phyloP scores from a whole-genome alignment of 2,888 invertebrate genomes.

The Eupithecia vulgata region DNA sequence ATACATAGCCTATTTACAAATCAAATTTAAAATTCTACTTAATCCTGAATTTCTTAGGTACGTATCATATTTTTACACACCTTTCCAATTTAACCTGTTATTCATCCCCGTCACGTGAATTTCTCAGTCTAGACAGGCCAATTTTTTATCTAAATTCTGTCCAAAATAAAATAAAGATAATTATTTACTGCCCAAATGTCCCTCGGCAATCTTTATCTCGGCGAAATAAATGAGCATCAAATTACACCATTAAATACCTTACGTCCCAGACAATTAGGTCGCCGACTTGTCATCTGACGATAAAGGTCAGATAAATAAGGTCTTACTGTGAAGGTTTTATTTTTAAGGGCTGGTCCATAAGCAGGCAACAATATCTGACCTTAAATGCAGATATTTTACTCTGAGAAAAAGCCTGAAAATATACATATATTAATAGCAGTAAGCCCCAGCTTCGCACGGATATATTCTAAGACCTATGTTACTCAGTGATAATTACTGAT shows the following conservation, averaged over 20 bases:
- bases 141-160: conserved; percentile 19
- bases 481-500: too few relatives aligned
- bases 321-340: not conserved
- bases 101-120: conserved; percentile 1
- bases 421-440: too few relatives aligned
- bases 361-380: not conserved
- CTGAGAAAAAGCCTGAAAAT: too few relatives aligned
- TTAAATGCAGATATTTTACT: too few relatives aligned
- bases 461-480: too few relatives aligned
- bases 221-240: conserved; percentile 37
- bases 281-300: conserved; percentile 31
- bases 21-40: not conserved
- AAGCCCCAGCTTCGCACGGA: too few relatives aligned
- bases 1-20: not conserved
- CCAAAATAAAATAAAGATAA: conserved; percentile 23
- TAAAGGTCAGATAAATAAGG: conserved; percentile 20
- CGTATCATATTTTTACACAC: not conserved
- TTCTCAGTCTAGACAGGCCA: not conserved
- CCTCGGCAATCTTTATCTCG: conserved; percentile 33
- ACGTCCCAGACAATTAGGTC: conserved; percentile 35
- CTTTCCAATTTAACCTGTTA: conserved; percentile 3
- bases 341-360: not conserved
- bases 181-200: conserved; percentile 34
- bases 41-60: not conserved
- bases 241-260: conserved; percentile 34